Conservation (phyloP, 2,113 vertebrate species). For the Zeus faber region DNA sequence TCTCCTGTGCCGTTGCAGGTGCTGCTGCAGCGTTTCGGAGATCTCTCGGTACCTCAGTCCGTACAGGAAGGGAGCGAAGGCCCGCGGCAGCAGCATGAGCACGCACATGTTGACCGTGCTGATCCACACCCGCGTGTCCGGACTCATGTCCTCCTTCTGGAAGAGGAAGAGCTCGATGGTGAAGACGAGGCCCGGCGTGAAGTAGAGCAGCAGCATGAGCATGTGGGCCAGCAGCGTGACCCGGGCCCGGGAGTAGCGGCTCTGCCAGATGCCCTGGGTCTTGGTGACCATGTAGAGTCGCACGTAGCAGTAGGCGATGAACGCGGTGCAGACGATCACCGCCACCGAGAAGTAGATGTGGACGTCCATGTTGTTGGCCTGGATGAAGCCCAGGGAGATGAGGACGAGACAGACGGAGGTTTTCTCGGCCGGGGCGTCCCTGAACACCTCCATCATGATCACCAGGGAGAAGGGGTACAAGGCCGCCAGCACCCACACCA, state of each 20-base stretch:
- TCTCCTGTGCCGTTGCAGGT: conserved; percentile 47
- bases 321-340: conserved; percentile 55
- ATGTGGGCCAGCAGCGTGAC: conserved; percentile 75
- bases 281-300: conserved; percentile 76
- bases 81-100: conserved; percentile 74
- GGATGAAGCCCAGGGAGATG: conserved; percentile 47
- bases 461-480: conserved; percentile 66
- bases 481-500: conserved; percentile 68
- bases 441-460: conserved; percentile 49
- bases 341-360: conserved; percentile 61
- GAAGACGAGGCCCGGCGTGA: conserved; percentile 73
- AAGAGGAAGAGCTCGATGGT: conserved; percentile 65
- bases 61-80: conserved; percentile 75
- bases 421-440: neutral
- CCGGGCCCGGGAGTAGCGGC: conserved; percentile 75
- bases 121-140: conserved; percentile 64
- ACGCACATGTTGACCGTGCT: conserved; percentile 70
- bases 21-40: conserved; percentile 54
- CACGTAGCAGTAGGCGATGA: conserved; percentile 78
- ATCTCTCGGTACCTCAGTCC: conserved; percentile 77
- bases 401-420: conserved; percentile 65
- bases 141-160: conserved; percentile 15
- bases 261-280: conserved; percentile 75
- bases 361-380: conserved; percentile 29
- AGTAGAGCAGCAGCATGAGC: conserved; percentile 72